A percentile compares a stretch with the other conserved stretches of the same genome.
These are phyloP conservation scores for Hypocryptadius cinnamomeus DNA, from an alignment of 2,113 vertebrate species.

Conservation along the genomic window DNA sequence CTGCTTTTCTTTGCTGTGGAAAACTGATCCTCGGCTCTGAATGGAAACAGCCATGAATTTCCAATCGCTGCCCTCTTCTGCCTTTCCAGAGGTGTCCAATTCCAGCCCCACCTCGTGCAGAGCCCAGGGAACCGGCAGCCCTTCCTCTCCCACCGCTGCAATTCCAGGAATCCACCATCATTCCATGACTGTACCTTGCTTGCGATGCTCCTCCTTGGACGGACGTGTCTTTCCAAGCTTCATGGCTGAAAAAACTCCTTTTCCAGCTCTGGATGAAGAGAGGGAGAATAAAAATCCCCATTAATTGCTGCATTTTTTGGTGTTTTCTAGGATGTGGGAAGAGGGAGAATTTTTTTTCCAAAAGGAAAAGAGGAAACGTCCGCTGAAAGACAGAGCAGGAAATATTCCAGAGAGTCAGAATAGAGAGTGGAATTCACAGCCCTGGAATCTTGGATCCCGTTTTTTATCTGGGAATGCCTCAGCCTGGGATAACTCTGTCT, in stretches of 20 bases:
- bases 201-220: slow-evolving; percentile 78
- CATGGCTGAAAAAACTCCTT: slow-evolving; percentile 88
- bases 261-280: slow-evolving; percentile 74
- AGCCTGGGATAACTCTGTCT: background rate
- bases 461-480: background rate
- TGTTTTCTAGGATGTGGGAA: background rate
- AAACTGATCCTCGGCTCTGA: background rate
- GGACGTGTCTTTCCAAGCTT: slow-evolving; percentile 83
- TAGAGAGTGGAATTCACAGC: fast-evolving
- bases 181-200: slow-evolving; percentile 56
- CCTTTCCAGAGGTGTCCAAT: background rate
- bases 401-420: background rate
- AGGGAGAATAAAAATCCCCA: fast-evolving
- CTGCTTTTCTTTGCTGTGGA: fast-evolving
- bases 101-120: background rate
- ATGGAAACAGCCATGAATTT: background rate
- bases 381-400: background rate
- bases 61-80: background rate
- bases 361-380: background rate
- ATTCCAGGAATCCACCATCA: fast-evolving
- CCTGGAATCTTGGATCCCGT: background rate
- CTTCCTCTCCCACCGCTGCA: fast-evolving
- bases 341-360: background rate
- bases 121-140: background rate
- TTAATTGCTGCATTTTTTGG: fast-evolving